Evolutionary conservation across 2,113 vertebrate genomes (phyloP).

Genomic region (Morone chrysops): DNA sequence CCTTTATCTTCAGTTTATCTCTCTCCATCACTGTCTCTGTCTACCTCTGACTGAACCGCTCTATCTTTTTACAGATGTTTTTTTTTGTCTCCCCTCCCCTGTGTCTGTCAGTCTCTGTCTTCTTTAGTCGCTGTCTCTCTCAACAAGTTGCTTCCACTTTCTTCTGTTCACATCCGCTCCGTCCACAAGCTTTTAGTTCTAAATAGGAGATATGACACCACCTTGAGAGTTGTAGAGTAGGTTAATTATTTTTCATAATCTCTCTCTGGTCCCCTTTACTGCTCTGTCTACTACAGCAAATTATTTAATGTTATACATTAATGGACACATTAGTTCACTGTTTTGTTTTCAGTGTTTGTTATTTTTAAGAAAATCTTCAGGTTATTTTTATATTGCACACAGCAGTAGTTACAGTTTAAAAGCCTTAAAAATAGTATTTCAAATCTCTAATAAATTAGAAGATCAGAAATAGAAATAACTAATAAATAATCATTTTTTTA

Average conservation of each 20-base stretch:
- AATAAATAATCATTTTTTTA: background rate
- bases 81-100: conserved; percentile 18
- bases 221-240: background rate
- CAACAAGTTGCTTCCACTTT: conserved; percentile 1
- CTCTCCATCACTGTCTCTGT: conserved; percentile 22
- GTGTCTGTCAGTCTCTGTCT: background rate
- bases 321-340: background rate
- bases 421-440: background rate
- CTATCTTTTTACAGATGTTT: conserved; percentile 31
- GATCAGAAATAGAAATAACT: background rate
- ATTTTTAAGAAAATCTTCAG: background rate
- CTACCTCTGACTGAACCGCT: conserved; percentile 3
- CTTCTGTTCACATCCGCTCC: background rate
- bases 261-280: background rate
- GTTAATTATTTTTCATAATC: background rate
- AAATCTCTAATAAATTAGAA: background rate
- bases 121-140: background rate
- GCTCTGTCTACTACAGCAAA: background rate
- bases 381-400: background rate
- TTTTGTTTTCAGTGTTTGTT: background rate
- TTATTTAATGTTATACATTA: background rate
- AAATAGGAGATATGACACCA: background rate
- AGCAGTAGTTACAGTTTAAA: background rate
- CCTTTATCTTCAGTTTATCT: conserved; percentile 1
- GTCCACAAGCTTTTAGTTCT: background rate